Percentiles rank a stretch among this genome's conserved stretches.
phyloP scores from a whole-genome alignment of 2,797 vertebrate species.

The Astyanax mexicanus region DNA sequence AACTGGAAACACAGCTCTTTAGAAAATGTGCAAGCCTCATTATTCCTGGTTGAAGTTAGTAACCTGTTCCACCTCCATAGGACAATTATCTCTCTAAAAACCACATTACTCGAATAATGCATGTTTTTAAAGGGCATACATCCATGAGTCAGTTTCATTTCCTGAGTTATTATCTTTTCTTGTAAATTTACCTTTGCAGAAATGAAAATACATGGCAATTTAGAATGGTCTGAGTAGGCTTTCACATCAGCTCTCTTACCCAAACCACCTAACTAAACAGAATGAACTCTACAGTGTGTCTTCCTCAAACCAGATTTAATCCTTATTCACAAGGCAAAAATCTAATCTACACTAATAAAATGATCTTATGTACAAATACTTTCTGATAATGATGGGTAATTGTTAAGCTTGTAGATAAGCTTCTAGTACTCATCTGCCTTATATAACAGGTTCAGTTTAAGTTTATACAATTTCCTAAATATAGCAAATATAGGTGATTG shows the following conservation, averaged over 20 bases:
- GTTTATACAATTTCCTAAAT: too few species aligned
- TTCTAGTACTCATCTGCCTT: background rate
- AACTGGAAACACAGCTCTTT: too few species aligned
- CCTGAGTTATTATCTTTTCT: background rate
- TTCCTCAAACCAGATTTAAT: conserved; percentile 14
- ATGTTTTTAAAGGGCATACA: too few species aligned
- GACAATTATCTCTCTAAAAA: conserved; percentile 6
- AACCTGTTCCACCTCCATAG: background rate
- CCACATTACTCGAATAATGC: background rate
- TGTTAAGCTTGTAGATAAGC: background rate
- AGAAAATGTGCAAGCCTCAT: background rate
- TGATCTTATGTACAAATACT: background rate
- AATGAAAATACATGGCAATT: conserved; percentile 5
- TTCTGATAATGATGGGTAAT: background rate
- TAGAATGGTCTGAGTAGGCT: background rate
- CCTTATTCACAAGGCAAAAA: conserved; percentile 1
- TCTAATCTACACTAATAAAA: conserved; percentile 2
- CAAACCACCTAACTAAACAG: background rate
- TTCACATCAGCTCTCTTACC: background rate
- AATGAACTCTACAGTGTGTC: conserved; percentile 21
- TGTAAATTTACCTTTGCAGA: background rate
- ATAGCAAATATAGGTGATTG: too few species aligned
- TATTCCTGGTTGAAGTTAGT: background rate
- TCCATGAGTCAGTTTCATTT: background rate
- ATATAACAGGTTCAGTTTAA: too few species aligned